Conservation (phyloP, 35 echinoderm and acorn worm genomes). For the Chiridota heheva region DNA sequence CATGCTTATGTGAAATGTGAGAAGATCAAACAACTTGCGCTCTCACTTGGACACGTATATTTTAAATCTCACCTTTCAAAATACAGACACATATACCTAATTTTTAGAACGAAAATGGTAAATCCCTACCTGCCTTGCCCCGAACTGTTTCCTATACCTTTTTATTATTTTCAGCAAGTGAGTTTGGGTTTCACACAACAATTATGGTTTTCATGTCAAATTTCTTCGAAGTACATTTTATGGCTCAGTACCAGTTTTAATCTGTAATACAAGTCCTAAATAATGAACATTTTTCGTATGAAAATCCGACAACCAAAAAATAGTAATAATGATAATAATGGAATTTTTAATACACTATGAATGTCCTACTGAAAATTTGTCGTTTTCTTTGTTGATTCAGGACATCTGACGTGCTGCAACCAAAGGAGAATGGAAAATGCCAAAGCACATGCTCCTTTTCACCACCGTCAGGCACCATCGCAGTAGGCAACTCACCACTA, state of each 20-base stretch:
- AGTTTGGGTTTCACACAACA: too few relatives aligned
- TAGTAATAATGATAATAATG: background rate
- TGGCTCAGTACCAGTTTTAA: too few relatives aligned
- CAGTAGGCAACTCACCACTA: slow-evolving; percentile 56
- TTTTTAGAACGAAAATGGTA: too few relatives aligned
- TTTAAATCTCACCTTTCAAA: background rate
- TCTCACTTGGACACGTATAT: slow-evolving; percentile 17
- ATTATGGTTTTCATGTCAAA: too few relatives aligned
- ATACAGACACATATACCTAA: too few relatives aligned
- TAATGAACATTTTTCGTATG: background rate
- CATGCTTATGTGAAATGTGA: background rate
- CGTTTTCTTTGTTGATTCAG: too few relatives aligned
- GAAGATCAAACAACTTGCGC: slow-evolving; percentile 23
- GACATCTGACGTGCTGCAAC: slow-evolving; percentile 66
- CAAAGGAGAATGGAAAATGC: slow-evolving; percentile 68
- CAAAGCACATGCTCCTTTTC: slow-evolving; percentile 76
- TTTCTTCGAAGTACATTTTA: too few relatives aligned
- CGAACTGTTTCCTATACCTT: too few relatives aligned
- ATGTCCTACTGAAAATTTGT: background rate
- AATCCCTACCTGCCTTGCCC: too few relatives aligned
- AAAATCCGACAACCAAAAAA: background rate
- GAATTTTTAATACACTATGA: background rate
- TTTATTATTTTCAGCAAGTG: too few relatives aligned
- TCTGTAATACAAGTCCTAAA: background rate
- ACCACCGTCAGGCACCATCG: slow-evolving; percentile 48